These are phyloP conservation scores for Chloroceryle aenea DNA, from an alignment of 2,113 vertebrate species.

Conservation along the genomic window DNA sequence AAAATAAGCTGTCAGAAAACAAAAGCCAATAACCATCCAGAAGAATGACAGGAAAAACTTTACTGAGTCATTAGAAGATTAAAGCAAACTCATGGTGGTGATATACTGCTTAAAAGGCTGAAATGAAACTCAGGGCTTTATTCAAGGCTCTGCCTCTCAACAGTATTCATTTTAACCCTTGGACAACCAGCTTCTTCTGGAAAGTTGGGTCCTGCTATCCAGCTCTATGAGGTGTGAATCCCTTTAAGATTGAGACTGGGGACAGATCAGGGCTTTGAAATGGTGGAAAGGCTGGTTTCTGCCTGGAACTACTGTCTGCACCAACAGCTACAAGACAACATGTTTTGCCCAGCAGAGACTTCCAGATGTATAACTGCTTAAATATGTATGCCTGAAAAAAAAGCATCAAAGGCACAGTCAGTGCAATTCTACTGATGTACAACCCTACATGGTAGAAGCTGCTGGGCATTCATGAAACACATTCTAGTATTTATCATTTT, in stretches of 20 bases:
- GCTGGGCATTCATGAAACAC: neutral
- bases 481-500: neutral
- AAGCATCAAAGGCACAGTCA: neutral
- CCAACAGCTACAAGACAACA: neutral
- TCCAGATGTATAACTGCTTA: neutral
- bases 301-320: neutral
- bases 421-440: neutral
- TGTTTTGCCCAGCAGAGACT: neutral
- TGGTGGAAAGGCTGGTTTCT: neutral
- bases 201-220: neutral
- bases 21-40: neutral
- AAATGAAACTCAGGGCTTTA: neutral
- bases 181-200: neutral
- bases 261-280: neutral
- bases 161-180: neutral
- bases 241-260: neutral
- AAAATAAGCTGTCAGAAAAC: neutral
- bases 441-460: neutral
- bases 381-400: neutral
- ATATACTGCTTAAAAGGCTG: neutral
- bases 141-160: neutral
- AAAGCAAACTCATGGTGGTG: neutral
- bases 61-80: neutral
- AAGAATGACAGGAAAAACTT: neutral
- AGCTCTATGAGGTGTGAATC: neutral